These are phyloP conservation scores for Meandrina meandrites DNA, from an alignment of 92 coral and sea anemone genomes.

Conservation along the genomic window DNA sequence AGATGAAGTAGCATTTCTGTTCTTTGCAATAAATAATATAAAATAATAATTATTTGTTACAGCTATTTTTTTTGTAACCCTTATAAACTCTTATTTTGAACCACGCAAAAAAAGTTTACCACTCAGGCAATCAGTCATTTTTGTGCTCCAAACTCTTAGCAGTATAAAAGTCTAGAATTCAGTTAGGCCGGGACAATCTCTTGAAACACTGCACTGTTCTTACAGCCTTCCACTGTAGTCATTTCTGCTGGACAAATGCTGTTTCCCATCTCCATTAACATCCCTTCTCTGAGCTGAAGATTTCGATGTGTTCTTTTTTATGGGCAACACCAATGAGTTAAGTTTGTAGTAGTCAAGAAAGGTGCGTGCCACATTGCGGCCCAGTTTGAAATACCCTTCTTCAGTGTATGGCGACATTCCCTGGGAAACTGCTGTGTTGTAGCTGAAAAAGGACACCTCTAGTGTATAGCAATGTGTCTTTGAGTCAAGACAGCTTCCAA, in stretches of 20 bases:
- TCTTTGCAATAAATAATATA: neutral
- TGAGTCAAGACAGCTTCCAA: conserved; percentile 93
- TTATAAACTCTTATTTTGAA: neutral
- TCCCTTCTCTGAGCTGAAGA: conserved; percentile 54
- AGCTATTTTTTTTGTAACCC: neutral
- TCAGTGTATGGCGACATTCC: conserved; percentile 93
- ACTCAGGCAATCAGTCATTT: neutral
- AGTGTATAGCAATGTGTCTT: conserved; percentile 96
- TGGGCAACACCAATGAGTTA: conserved; percentile 67
- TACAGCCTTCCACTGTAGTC: conserved; percentile 14
- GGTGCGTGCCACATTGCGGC: conserved; percentile 95
- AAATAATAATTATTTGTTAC: neutral
- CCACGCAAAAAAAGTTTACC: neutral
- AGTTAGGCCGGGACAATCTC: too few species aligned
- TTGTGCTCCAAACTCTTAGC: neutral
- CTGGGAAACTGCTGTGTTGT: conserved; percentile 70
- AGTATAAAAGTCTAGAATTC: neutral
- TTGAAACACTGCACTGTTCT: neutral
- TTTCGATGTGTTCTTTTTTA: conserved; percentile 45
- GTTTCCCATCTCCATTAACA: conserved; percentile 34
- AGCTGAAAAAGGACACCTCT: conserved; percentile 97
- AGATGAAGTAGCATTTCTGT: neutral
- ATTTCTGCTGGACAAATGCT: conserved; percentile 19
- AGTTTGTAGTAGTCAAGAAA: conserved; percentile 93
- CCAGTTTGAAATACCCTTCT: conserved; percentile 89